phyloP scores from a whole-genome alignment of 2,888 invertebrate genomes.

The Drosophila subsilvestris region DNA sequence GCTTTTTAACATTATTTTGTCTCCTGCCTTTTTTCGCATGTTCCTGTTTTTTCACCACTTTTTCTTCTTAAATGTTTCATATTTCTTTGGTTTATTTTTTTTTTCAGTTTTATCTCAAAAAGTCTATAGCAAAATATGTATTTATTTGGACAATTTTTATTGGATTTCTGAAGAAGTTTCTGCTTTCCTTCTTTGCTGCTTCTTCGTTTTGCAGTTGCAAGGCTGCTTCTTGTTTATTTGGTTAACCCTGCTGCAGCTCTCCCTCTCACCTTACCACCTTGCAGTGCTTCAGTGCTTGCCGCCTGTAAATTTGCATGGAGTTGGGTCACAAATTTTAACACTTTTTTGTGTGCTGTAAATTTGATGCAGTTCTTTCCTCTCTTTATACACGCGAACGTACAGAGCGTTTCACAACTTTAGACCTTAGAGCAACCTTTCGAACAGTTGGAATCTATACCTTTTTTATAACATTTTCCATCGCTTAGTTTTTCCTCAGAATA shows the following conservation, averaged over 20 bases:
- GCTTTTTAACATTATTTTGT: accelerated
- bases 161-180: slow-evolving; percentile 54
- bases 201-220: not conserved
- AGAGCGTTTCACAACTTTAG: not conserved
- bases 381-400: not conserved
- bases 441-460: too few relatives aligned
- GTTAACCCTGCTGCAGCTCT: not conserved
- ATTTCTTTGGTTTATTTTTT: slow-evolving; percentile 13
- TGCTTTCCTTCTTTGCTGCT: not conserved
- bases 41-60: not conserved
- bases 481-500: too few relatives aligned
- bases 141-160: slow-evolving; percentile 69
- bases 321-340: slow-evolving; percentile 71
- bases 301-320: slow-evolving; percentile 62
- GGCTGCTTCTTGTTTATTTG: slow-evolving; percentile 22
- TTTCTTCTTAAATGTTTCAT: slow-evolving; percentile 11
- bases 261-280: not conserved
- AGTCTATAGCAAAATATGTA: slow-evolving; percentile 50
- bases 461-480: too few relatives aligned
- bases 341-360: slow-evolving; percentile 71
- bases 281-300: slow-evolving; percentile 6
- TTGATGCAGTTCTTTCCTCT: slow-evolving; percentile 59
- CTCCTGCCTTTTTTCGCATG: not conserved
- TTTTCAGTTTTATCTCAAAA: slow-evolving; percentile 3
- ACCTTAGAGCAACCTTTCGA: not conserved